A percentile compares a stretch with the other conserved stretches of the same genome.
phyloP scores from a whole-genome alignment of 2,797 vertebrate genomes.

The Hydrocynus forskahlii region DNA sequence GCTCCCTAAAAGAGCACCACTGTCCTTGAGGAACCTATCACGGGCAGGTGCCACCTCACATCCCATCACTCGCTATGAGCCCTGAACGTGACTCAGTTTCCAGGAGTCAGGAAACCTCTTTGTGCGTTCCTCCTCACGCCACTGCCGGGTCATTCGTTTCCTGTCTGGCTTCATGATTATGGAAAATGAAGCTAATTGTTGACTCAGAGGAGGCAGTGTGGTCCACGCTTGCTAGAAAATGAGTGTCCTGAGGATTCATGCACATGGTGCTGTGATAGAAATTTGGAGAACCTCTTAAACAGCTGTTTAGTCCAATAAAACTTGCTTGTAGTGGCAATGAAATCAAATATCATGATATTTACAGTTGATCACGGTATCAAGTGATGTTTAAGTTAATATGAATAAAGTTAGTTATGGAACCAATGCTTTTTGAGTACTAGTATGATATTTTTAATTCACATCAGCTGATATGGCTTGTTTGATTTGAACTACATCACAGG shows the following conservation, averaged over 20 bases:
- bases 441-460: too few relatives aligned
- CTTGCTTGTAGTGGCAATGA: background rate
- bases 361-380: background rate
- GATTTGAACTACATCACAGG: too few relatives aligned
- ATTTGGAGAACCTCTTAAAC: too few relatives aligned
- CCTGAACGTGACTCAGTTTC: slow-evolving; percentile 35
- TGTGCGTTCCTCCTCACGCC: slow-evolving; percentile 1
- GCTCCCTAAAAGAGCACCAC: slow-evolving; percentile 58
- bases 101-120: slow-evolving; percentile 37
- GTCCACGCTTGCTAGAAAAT: background rate
- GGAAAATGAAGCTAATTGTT: slow-evolving; percentile 40
- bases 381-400: background rate
- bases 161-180: slow-evolving; percentile 22
- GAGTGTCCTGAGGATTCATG: background rate
- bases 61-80: slow-evolving; percentile 8
- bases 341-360: background rate
- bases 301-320: background rate
- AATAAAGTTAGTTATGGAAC: too few relatives aligned
- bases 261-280: background rate
- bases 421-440: too few relatives aligned
- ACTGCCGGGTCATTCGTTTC: slow-evolving; percentile 30
- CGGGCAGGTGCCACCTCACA: slow-evolving; percentile 43
- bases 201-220: slow-evolving; percentile 5
- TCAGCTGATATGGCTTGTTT: too few relatives aligned
- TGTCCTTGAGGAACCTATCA: slow-evolving; percentile 47